phyloP scores from a whole-genome alignment of 2,113 vertebrate genomes.

The Cyanocitta stelleri region DNA sequence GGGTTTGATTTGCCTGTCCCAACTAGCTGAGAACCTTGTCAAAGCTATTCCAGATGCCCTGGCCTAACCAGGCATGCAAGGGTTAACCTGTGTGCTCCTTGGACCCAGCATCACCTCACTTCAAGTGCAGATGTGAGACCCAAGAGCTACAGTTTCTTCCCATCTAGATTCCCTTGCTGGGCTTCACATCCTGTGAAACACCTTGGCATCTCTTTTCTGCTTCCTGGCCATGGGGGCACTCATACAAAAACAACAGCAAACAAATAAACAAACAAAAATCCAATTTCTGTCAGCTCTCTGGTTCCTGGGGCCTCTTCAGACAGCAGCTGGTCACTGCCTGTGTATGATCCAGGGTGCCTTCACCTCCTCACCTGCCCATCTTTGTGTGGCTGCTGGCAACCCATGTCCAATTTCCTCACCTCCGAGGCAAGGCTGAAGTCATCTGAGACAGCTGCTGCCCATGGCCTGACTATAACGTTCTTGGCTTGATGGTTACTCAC shows the following conservation, averaged over 20 bases:
- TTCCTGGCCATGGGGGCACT: background rate
- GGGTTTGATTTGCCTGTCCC: background rate
- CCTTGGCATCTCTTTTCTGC: background rate
- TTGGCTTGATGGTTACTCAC: background rate
- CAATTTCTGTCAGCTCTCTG: background rate
- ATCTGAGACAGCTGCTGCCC: background rate
- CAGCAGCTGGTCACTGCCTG: background rate
- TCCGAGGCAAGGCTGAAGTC: background rate
- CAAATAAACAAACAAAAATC: background rate
- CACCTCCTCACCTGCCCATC: background rate
- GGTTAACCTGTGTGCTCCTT: background rate
- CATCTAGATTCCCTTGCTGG: background rate
- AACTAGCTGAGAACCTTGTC: background rate
- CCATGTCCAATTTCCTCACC: background rate
- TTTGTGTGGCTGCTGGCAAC: background rate
- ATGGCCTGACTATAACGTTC: background rate
- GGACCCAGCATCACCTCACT: background rate
- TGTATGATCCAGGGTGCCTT: background rate
- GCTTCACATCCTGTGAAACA: background rate
- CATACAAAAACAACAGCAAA: background rate
- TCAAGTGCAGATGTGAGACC: background rate
- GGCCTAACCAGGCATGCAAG: background rate
- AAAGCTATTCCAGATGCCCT: background rate
- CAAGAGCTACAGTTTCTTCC: background rate
- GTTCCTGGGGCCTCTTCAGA: background rate